Evolutionary conservation across 1,140 invertebrate species (phyloP).

Genomic region (Mizuhopecten yessoensis): DNA sequence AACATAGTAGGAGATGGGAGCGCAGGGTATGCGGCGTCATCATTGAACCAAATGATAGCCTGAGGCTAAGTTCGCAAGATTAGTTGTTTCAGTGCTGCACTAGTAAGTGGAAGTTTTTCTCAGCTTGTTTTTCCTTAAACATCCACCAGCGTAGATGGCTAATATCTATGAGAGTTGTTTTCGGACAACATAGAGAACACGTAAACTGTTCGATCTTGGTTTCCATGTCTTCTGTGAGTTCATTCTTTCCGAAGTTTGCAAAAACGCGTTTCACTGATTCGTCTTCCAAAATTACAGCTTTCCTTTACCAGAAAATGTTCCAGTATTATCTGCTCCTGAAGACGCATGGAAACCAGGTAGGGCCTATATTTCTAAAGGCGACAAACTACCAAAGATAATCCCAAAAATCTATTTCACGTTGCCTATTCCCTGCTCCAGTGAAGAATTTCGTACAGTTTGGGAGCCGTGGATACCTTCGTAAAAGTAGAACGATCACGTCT

Average conservation of each 20-base stretch:
- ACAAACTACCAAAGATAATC: not conserved
- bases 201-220: not conserved
- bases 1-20: too few species aligned
- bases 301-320: constrained; percentile 41
- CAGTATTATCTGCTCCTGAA: constrained; percentile 27
- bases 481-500: constrained; percentile 48
- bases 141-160: not conserved
- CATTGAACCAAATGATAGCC: too few species aligned
- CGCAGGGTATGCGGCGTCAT: too few species aligned
- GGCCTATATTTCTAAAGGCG: not conserved
- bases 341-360: constrained; percentile 43
- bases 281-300: constrained; percentile 40
- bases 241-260: not conserved
- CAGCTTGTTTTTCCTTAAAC: constrained; percentile 46
- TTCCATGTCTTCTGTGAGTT: not conserved
- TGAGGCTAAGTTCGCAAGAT: too few species aligned
- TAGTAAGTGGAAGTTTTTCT: too few species aligned
- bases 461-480: constrained; percentile 45
- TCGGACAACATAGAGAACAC: not conserved
- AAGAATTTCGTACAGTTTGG: constrained; percentile 44
- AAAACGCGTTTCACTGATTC: not conserved
- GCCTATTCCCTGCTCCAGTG: not conserved
- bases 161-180: constrained; percentile 21
- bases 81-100: too few species aligned
- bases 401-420: not conserved